Percentiles rank a stretch among this genome's conserved stretches.
phyloP scores from a whole-genome alignment of 2,888 invertebrate genomes.

The Sicus ferrugineus region DNA sequence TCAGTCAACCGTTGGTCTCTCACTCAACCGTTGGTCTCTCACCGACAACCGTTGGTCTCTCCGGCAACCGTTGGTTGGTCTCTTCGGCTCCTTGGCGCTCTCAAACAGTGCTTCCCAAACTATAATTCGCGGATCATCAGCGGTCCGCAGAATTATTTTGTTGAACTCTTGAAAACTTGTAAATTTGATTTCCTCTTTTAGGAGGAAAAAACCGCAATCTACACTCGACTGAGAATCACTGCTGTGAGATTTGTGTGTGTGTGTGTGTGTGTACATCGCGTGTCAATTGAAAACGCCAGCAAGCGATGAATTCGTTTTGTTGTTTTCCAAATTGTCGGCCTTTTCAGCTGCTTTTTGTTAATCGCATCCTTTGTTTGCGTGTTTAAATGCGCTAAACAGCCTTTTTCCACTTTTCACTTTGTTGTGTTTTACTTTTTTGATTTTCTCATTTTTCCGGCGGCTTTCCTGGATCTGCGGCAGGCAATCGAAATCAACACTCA shows the following conservation, averaged over 20 bases:
- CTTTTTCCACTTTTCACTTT: not conserved
- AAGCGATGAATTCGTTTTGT: slow-evolving; percentile 15
- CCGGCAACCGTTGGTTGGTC: no score
- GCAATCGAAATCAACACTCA: not conserved
- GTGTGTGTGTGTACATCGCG: slow-evolving; percentile 17
- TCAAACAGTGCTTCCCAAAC: no score
- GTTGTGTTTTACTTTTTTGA: not conserved
- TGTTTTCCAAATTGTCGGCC: not conserved
- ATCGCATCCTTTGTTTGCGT: slow-evolving; percentile 24
- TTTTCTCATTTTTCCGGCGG: not conserved
- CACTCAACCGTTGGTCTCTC: not conserved
- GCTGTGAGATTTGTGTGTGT: not conserved
- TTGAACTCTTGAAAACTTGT: not conserved
- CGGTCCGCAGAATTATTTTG: no score
- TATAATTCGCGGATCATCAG: no score
- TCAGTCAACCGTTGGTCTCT: not conserved
- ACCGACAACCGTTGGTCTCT: no score
- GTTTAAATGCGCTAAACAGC: slow-evolving; percentile 27
- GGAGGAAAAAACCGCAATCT: no score
- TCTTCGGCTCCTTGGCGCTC: no score
- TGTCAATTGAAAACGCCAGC: slow-evolving; percentile 27
- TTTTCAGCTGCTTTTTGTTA: not conserved
- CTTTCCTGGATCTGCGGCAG: not conserved
- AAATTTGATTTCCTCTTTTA: not conserved
- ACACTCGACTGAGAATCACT: no score